Evolutionary conservation across 1,140 invertebrate species (phyloP), one percentile per base, ranked within the genome.

Genomic region (Atopsyche davidsoni): DNA sequence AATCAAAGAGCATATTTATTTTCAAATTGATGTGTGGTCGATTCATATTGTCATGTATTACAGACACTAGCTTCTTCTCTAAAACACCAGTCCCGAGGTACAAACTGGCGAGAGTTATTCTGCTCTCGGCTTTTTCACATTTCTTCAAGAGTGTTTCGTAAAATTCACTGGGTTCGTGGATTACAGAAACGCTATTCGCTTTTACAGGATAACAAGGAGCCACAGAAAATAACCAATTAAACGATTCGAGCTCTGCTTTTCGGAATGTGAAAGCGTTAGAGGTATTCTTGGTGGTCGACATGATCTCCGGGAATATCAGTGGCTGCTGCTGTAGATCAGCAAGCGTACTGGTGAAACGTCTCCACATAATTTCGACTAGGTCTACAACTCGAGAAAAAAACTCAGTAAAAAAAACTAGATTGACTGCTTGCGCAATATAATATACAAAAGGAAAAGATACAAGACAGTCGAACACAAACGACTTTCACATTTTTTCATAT

Each of bases 11-110:
- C 53, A 98, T 80, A 58, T 82, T 86, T 0, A 96, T 81, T 62
- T 85, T 77, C n/a, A 97, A 66, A 57, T 78, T 68, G 46, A 66
- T 71, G 42, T 71, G 62, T 14, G 44, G 28, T 24, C 19, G 34
- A 58, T 70, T 60, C 38, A 83, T 50, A 58, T 79, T 79, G 35
- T 76, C 59, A 49, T 79, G 69, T 46, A 88, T 78, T 41, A 75
- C 68, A 11, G 80, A 69, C 4, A 89, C 86, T 62, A 98, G 68
- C 48, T 87, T 74, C 46, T 78, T 74, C 71, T 98, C 96, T 50
- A 96, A 68, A 21, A 77, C 63, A 1, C 94, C 94, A 50, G 83
- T 96, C 34, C 96, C 96, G 28, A 98, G 72, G 67, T 99, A 99
- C 4, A 99, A 70, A 38, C 95, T 96, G 2, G 93, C 87, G 39